Conservation (phyloP, 2,113 vertebrate genomes). For the Burhinus bistriatus region DNA sequence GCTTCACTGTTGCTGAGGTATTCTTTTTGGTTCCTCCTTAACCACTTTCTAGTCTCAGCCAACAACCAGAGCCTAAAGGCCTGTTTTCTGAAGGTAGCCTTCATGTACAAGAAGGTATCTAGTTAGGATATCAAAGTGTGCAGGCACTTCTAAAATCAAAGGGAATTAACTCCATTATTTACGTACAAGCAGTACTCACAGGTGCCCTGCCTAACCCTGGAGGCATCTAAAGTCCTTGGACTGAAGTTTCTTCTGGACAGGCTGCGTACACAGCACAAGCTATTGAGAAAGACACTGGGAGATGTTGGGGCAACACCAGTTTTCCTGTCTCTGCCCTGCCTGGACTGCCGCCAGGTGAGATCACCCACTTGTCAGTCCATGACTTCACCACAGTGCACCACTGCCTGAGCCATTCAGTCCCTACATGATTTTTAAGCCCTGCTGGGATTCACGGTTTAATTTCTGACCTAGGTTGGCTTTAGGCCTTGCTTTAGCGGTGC, state of each 20-base stretch:
- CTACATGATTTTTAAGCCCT: neutral
- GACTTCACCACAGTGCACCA: neutral
- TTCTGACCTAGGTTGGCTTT: neutral
- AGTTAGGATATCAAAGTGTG: neutral
- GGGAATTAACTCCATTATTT: neutral
- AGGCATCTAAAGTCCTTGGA: neutral
- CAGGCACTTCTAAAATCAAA: neutral
- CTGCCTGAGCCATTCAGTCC: neutral
- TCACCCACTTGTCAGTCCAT: neutral
- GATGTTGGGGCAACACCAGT: neutral
- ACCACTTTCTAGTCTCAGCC: neutral
- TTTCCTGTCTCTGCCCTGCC: neutral
- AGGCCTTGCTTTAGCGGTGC: neutral
- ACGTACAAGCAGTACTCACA: neutral
- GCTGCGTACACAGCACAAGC: neutral
- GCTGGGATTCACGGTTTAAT: neutral
- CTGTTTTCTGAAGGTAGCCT: neutral
- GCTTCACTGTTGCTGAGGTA: neutral
- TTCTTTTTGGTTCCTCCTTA: neutral
- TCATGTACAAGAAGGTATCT: neutral
- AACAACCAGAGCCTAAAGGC: neutral
- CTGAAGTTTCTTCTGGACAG: neutral
- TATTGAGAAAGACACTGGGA: constrained; percentile 3
- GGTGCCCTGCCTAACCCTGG: neutral
- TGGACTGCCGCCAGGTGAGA: neutral